These are phyloP conservation scores for Ephialtes manifestator DNA, from an alignment of 2,888 invertebrate species.

Conservation along the genomic window DNA sequence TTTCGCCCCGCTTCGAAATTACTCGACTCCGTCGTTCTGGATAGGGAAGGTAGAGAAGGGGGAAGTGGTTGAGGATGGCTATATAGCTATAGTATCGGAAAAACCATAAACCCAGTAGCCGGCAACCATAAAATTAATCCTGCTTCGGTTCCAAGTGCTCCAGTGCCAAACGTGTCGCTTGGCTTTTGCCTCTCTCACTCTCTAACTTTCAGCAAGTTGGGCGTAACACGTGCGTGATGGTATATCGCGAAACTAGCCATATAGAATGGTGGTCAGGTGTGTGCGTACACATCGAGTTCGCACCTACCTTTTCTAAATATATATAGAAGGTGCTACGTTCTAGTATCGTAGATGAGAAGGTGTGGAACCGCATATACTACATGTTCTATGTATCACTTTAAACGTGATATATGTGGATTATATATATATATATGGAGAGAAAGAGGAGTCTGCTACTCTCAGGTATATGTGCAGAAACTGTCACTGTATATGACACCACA, in stretches of 20 bases:
- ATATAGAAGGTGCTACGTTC: neutral
- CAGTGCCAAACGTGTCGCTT: constrained; percentile 44
- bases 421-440: neutral
- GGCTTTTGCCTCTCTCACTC: constrained; percentile 47
- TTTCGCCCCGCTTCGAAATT: constrained; percentile 10
- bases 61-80: neutral
- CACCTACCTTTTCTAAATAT: constrained; percentile 10
- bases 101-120: constrained; percentile 68
- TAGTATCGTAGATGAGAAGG: neutral
- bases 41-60: neutral
- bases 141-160: constrained; percentile 33
- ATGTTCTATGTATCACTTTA: neutral
- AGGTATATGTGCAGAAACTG: neutral
- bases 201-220: constrained; percentile 63
- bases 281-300: neutral
- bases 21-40: neutral
- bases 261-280: neutral
- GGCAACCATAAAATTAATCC: constrained; percentile 72
- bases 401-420: neutral
- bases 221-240: constrained; percentile 37
- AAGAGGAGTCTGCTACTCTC: neutral
- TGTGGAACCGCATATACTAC: neutral
- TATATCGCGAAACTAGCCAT: neutral
- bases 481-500: neutral
- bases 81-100: constrained; percentile 67